Evolutionary conservation across 2,113 vertebrate species (phyloP).

Genomic region (Ceyx cyanopectus): DNA sequence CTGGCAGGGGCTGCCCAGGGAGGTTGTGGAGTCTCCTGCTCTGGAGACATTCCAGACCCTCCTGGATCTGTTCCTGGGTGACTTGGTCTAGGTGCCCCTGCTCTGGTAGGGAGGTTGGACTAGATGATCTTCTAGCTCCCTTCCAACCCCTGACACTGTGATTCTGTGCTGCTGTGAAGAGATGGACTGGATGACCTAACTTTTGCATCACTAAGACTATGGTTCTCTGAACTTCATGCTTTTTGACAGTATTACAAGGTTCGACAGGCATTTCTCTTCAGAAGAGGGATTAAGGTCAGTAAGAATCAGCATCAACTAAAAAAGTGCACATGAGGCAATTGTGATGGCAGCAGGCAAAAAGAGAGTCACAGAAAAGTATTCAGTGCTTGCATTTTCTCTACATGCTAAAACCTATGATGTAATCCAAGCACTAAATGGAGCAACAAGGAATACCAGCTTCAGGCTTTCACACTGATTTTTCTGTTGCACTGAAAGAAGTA

Average conservation of each 20-base stretch:
- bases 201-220: conserved; percentile 36
- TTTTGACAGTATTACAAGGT: conserved; percentile 71
- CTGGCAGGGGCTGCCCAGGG: no score
- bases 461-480: not conserved
- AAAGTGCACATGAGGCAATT: conserved; percentile 52
- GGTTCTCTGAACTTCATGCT: conserved; percentile 63
- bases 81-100: no score
- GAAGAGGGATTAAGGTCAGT: conserved; percentile 67
- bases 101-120: no score
- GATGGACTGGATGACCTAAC: conserved; percentile 34
- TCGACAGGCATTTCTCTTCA: conserved; percentile 69
- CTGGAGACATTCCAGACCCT: no score
- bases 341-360: conserved; percentile 24
- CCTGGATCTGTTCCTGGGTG: no score
- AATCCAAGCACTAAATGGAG: not conserved
- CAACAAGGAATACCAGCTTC: not conserved
- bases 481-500: not conserved
- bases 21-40: no score
- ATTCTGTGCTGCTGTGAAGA: not conserved
- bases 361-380: not conserved
- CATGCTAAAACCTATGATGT: not conserved
- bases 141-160: no score
- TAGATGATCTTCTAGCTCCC: no score
- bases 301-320: conserved; percentile 71
- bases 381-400: not conserved